Percentiles rank a stretch among this genome's conserved stretches.
Evolutionary conservation across 2,797 vertebrate genomes (phyloP).

Genomic region (Nasua narica): DNA sequence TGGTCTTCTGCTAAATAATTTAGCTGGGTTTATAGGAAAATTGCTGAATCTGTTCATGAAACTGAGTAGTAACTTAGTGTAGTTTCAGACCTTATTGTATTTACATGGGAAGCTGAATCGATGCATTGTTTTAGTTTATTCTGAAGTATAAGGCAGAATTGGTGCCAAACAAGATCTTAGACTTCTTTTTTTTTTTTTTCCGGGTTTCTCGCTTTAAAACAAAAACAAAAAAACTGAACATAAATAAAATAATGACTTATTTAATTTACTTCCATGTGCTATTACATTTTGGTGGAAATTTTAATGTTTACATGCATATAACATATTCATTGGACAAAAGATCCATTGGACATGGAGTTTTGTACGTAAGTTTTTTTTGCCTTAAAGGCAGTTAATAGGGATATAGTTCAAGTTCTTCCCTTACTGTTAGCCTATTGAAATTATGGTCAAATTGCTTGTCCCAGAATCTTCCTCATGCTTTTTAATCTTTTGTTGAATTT

Average conservation of each 20-base stretch:
- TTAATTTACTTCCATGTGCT: background rate
- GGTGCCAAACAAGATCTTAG: background rate
- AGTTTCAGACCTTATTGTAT: background rate
- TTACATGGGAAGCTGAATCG: background rate
- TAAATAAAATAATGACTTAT: background rate
- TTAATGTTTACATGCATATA: background rate
- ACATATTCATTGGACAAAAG: background rate
- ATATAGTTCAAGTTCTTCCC: background rate
- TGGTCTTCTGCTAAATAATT: background rate
- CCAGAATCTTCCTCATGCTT: background rate
- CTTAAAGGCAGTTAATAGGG: background rate
- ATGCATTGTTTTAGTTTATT: background rate
- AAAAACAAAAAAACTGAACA: background rate
- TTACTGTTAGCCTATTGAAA: background rate
- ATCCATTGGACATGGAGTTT: background rate
- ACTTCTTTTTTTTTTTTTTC: background rate
- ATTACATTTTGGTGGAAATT: background rate
- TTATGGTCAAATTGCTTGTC: background rate
- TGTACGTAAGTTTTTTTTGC: background rate
- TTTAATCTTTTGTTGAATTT: background rate
- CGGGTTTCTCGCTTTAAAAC: background rate
- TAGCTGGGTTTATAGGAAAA: background rate
- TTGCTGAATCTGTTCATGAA: background rate
- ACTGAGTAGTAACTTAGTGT: background rate
- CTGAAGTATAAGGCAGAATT: background rate